These are phyloP conservation scores for Chrysochloris asiatica DNA, from an alignment of 2,113 vertebrate species.

Conservation along the genomic window DNA sequence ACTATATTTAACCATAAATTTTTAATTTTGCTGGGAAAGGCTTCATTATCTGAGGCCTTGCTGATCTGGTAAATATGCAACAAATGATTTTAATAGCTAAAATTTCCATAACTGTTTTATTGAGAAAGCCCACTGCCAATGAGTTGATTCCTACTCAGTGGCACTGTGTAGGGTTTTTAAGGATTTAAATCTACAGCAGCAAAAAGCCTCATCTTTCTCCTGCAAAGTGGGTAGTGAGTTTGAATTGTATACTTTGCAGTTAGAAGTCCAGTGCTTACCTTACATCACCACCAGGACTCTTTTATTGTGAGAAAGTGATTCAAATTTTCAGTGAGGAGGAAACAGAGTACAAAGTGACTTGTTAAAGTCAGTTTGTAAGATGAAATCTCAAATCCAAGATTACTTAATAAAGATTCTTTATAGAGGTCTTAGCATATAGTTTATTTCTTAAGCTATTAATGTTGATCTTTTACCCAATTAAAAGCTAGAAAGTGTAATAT, in stretches of 20 bases:
- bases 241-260: too few species aligned
- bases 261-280: too few species aligned
- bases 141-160: too few species aligned
- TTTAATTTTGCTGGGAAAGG: background rate
- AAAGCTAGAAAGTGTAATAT: background rate
- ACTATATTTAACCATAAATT: background rate
- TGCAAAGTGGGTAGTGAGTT: too few species aligned
- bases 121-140: too few species aligned
- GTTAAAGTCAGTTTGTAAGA: background rate
- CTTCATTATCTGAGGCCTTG: background rate
- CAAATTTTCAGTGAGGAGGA: background rate
- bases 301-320: background rate
- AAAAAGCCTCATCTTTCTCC: too few species aligned
- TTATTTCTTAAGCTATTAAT: background rate
- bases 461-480: background rate
- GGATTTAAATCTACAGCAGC: too few species aligned
- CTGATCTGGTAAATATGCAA: background rate
- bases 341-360: background rate
- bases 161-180: too few species aligned
- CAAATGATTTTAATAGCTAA: constrained; percentile 20
- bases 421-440: background rate
- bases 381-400: background rate
- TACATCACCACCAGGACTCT: too few species aligned
- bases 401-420: background rate
- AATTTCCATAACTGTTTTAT: background rate